These are phyloP conservation scores for Piaya cayana DNA, from an alignment of 2,113 vertebrate genomes.

Conservation along the genomic window DNA sequence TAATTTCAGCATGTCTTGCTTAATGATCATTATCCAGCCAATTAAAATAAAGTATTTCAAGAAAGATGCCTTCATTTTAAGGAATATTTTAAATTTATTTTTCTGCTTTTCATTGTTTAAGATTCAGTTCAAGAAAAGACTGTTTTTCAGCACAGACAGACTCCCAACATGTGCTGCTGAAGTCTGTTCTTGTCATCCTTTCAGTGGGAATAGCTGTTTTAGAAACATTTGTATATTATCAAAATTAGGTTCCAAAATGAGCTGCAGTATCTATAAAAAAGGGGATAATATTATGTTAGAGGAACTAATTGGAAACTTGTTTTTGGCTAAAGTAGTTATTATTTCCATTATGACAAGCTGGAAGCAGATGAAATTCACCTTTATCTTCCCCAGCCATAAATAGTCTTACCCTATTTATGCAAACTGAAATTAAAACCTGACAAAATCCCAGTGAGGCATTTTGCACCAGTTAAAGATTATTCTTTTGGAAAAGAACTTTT, in stretches of 20 bases:
- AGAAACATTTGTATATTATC: constrained; percentile 79
- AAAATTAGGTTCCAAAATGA: constrained; percentile 81
- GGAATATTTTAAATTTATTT: constrained; percentile 21
- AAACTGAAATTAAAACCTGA: constrained; percentile 84
- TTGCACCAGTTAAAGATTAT: constrained; percentile 76
- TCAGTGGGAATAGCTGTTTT: constrained; percentile 44
- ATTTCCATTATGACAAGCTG: constrained; percentile 80
- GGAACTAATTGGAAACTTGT: constrained; percentile 85
- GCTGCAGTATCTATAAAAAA: constrained; percentile 71
- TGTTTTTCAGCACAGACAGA: not conserved
- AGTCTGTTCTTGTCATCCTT: constrained; percentile 68
- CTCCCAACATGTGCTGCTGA: constrained; percentile 23
- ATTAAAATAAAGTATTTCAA: constrained; percentile 1
- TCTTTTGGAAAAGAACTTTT: constrained; percentile 76
- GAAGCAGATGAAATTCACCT: constrained; percentile 80
- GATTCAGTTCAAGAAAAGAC: not conserved
- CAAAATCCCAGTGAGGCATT: constrained; percentile 73
- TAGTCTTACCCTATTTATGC: constrained; percentile 79
- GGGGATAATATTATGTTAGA: constrained; percentile 78
- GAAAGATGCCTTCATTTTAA: not conserved
- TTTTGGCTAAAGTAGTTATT: constrained; percentile 82
- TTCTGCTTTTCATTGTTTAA: constrained; percentile 27
- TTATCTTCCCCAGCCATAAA: constrained; percentile 76
- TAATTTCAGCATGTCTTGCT: not conserved
- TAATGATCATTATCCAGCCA: not conserved